Evolutionary conservation across 2,797 vertebrate species (phyloP), one percentile per base, ranked within the genome.

Genomic region (Sebastes kiyomatsui): DNA sequence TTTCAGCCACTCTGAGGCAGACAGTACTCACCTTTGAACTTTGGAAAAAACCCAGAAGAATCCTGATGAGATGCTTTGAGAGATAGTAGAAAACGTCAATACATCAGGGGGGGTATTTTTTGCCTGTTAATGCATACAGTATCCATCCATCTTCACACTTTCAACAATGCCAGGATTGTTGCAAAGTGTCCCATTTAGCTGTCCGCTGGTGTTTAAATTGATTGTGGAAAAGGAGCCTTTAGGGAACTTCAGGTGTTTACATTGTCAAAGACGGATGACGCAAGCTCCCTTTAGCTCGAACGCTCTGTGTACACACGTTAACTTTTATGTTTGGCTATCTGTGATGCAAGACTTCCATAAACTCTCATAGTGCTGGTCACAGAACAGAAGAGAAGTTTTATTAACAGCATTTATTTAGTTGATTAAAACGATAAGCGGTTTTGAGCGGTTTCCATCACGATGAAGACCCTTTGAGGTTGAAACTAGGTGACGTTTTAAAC

Each of bases 151-250:
- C 84, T 80, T 90, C 27, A 64, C 73, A 75, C 60, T 82, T 86
- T 27, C 84, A 94, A 92, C 87, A 92, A 77, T 30, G 76, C 76
- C 90, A 72, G 0, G 22, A 73, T 60, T 68, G 73, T 78, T 77
- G 81, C 64, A 62, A 77, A 81, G 79, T 35, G 79, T 75, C 81
- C 83, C 88, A 91, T 92, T 88, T 82, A 91, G 83, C 79, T 72
- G 59, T 82, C 82, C 0, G n/a, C 52, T n/a, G 69, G 67, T 91
- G 91, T 94, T 94, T 89, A 59, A 88, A 91, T 66, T 75, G 58
- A 80, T 73, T 23, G 58, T 55, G 65, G 67, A 69, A 80, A 85
- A 67, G 68, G 52, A 49, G 68, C 66, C 77, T 88, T 83, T 4
- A 54, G 79, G 67, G 56, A 82, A 70, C 83, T 64, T 83, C 10